Evolutionary conservation across 1,140 invertebrate species (phyloP).

Genomic region (Heterodera carotae): DNA sequence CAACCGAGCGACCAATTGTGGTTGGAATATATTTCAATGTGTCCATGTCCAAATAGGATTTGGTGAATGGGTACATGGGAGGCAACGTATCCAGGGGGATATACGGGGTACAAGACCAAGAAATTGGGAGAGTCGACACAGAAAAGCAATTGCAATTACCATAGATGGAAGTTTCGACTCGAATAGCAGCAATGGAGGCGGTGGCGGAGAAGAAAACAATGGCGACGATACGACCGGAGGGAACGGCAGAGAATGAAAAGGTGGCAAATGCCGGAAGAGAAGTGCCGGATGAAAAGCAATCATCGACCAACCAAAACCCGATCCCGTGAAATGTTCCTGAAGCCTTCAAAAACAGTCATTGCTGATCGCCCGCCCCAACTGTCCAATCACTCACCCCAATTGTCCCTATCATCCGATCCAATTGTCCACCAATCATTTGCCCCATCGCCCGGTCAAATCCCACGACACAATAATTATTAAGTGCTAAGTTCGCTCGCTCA

Average conservation of each 20-base stretch:
- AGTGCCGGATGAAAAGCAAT: not conserved
- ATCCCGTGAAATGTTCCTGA: not conserved
- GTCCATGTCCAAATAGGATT: too few relatives aligned
- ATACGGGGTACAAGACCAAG: too few relatives aligned
- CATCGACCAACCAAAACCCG: not conserved
- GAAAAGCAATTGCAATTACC: too few relatives aligned
- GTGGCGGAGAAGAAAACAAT: not conserved
- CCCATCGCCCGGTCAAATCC: too few relatives aligned
- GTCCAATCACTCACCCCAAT: not conserved
- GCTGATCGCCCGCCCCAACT: too few relatives aligned
- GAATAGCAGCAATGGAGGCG: not conserved
- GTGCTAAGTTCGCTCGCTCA: too few relatives aligned
- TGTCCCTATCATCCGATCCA: not conserved
- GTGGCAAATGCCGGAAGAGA: not conserved
- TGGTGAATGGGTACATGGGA: too few relatives aligned
- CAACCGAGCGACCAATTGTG: too few relatives aligned
- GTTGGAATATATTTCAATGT: too few relatives aligned
- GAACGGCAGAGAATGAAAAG: not conserved
- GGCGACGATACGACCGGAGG: not conserved
- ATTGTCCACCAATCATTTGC: not conserved
- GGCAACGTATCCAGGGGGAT: too few relatives aligned
- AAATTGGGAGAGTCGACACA: too few relatives aligned
- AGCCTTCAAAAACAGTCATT: not conserved
- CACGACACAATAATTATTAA: too few relatives aligned
- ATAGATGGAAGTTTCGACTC: slow-evolving; percentile 7